Conservation (phyloP, 2,888 invertebrate genomes). For the Drosophila gaucha region DNA sequence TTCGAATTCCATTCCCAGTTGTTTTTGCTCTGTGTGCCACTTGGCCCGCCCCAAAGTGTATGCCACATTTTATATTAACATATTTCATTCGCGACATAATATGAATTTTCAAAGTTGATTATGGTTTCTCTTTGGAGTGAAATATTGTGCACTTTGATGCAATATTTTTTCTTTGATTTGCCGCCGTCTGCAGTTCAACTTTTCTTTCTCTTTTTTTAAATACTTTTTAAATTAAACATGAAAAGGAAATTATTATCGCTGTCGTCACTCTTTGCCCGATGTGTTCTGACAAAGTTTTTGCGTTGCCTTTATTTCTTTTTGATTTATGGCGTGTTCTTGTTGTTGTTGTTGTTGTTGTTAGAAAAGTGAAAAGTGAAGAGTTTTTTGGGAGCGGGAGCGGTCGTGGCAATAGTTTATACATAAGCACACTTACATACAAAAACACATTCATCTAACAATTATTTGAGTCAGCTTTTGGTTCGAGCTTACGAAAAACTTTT, state of each 20-base stretch:
- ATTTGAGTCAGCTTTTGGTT: constrained; percentile 25
- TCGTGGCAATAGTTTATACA: constrained; percentile 22
- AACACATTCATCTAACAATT: constrained; percentile 28
- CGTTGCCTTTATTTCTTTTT: constrained; percentile 24
- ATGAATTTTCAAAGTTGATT: constrained; percentile 26
- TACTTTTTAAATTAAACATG: constrained; percentile 38
- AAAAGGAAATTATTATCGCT: constrained; percentile 21
- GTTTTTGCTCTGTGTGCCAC: background rate
- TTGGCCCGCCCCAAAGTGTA: too few relatives aligned
- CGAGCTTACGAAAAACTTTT: constrained; percentile 29
- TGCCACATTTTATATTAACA: background rate
- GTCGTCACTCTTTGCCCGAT: constrained; percentile 16
- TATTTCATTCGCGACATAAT: constrained; percentile 12
- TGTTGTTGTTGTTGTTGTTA: background rate
- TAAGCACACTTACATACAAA: constrained; percentile 13
- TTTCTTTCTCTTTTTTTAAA: constrained; percentile 21
- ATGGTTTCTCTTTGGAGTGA: background rate
- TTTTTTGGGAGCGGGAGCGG: too few relatives aligned
- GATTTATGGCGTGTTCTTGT: constrained; percentile 10
- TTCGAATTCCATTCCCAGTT: too few relatives aligned
- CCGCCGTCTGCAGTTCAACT: constrained; percentile 12
- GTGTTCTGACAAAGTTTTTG: constrained; percentile 12
- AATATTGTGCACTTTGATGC: constrained; percentile 17
- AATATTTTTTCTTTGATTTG: constrained; percentile 27
- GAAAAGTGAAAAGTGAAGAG: constrained; percentile 1